A percentile compares a stretch with the other conserved stretches of the same genome.
These are phyloP conservation scores for Phyllotis vaccarum DNA, from an alignment of 2,797 vertebrate genomes.

Conservation along the genomic window DNA sequence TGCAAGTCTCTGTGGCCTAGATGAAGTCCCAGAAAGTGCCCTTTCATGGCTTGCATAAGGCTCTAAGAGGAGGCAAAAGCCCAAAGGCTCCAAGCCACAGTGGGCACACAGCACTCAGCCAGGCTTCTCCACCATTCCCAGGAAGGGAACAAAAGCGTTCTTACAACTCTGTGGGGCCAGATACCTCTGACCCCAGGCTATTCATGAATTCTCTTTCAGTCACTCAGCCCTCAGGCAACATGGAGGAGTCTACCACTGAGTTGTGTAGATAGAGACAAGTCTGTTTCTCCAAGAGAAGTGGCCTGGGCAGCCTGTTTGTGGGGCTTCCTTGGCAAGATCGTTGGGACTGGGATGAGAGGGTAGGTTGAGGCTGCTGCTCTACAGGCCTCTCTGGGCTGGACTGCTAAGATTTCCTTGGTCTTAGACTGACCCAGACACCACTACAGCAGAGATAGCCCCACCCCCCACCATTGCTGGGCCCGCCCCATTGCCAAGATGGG, in stretches of 20 bases:
- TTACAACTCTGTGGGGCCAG: background rate
- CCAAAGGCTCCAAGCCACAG: background rate
- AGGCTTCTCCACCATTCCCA: background rate
- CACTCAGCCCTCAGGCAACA: background rate
- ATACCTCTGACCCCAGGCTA: constrained; percentile 6
- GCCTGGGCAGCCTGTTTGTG: background rate
- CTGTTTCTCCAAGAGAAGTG: constrained; percentile 33
- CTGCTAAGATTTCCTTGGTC: background rate
- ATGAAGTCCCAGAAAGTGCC: background rate
- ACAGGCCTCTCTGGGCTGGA: background rate
- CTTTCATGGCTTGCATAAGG: background rate
- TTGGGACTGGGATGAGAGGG: background rate
- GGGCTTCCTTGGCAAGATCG: background rate
- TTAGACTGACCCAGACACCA: background rate
- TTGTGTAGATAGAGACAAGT: background rate
- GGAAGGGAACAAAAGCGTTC: constrained; percentile 66
- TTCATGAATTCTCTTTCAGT: background rate
- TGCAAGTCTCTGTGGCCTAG: background rate
- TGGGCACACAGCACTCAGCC: background rate
- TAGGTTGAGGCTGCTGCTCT: no score
- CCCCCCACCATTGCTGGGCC: no score
- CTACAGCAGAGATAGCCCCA: background rate
- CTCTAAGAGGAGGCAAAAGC: background rate
- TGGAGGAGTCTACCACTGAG: background rate
- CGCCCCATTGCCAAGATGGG: background rate